Percentiles rank a stretch among this genome's conserved stretches.
Evolutionary conservation across 2,113 vertebrate species (phyloP).

Genomic region (Brachyhypopomus gauderio): DNA sequence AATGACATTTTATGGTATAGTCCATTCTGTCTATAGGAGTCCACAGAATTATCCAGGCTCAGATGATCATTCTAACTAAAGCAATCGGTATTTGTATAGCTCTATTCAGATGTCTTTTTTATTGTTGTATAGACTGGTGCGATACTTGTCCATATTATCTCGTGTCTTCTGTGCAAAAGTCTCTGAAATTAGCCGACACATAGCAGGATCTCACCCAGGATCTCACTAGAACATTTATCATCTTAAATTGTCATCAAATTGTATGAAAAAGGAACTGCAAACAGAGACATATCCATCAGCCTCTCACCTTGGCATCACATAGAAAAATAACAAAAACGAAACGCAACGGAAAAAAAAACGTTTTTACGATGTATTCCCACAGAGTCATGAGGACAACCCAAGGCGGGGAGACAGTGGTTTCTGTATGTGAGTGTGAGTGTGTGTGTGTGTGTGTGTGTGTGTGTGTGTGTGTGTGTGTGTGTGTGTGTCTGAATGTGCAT

Average conservation of each 20-base stretch:
- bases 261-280: slow-evolving; percentile 54
- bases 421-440: not conserved
- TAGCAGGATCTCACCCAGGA: not conserved
- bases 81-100: slow-evolving; percentile 69
- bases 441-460: not conserved
- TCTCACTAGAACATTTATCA: slow-evolving; percentile 54
- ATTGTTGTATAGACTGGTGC: slow-evolving; percentile 73
- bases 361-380: not conserved
- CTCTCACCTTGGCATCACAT: slow-evolving; percentile 69
- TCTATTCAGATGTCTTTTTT: slow-evolving; percentile 45
- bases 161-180: slow-evolving; percentile 86
- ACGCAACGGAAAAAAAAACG: slow-evolving; percentile 51
- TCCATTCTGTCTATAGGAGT: slow-evolving; percentile 64
- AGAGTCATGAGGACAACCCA: not conserved
- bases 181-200: slow-evolving; percentile 69
- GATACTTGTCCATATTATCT: slow-evolving; percentile 77
- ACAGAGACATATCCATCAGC: slow-evolving; percentile 69
- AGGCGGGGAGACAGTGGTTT: slow-evolving; percentile 6
- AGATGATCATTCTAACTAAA: slow-evolving; percentile 61
- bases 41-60: slow-evolving; percentile 61
- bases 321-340: slow-evolving; percentile 58
- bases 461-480: slow-evolving; percentile 6
- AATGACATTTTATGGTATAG: slow-evolving; percentile 69
- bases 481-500: not conserved
- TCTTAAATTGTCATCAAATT: slow-evolving; percentile 38